Base-by-base conservation (phyloP, 2,888 invertebrate species). In the Linhomoeus sp. region DNA sequence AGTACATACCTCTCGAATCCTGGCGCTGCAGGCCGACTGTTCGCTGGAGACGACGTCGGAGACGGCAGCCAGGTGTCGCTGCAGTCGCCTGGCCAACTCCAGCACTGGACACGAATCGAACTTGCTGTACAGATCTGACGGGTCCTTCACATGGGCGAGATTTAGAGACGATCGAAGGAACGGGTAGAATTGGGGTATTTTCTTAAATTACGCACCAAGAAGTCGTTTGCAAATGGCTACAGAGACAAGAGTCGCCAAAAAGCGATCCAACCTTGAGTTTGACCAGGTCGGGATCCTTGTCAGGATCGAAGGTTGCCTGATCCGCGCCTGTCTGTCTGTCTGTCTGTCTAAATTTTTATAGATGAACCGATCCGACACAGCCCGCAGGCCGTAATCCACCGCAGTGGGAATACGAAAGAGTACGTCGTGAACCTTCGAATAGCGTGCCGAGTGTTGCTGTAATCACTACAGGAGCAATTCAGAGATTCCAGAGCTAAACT, bases 141-240 rank as follows among this genome's bases (percentile, higher is more conserved):
- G 46, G 26, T 49, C 49, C 29, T 48, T 48, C 24, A 49, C 22
- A 9, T 37, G 36, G 3, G 43, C 23, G 9, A 49, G 36, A 25
- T 47, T 43, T 24, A 49, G 37, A 3, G 17, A 9, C 9, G n/a
- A 23, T 5, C 46, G 47, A 2, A 43, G 24, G 22, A 49, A 36
- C 20, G 49, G 49, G 35, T 47, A 49, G 33, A 49, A 49, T 3
- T 20, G 20, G 22, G 49, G 49, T 37, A 49, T 49, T 3, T 43
- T 26, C 49, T 49, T 12, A 42, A 49, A 37, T 14, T 3, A 42
- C 12, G 9, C 22, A 15, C 9, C 9, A n/a, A 9, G 7, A 22
- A 23, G 20, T 9, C 17, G 9, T 9, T 23, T n/a, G 20, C n/a
- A n/a, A n/a, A n/a, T n/a, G 12, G 12, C 29, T 9, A 5, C 7